Base-by-base conservation (phyloP, 2,113 vertebrate genomes). In the Phainopepla nitens region DNA sequence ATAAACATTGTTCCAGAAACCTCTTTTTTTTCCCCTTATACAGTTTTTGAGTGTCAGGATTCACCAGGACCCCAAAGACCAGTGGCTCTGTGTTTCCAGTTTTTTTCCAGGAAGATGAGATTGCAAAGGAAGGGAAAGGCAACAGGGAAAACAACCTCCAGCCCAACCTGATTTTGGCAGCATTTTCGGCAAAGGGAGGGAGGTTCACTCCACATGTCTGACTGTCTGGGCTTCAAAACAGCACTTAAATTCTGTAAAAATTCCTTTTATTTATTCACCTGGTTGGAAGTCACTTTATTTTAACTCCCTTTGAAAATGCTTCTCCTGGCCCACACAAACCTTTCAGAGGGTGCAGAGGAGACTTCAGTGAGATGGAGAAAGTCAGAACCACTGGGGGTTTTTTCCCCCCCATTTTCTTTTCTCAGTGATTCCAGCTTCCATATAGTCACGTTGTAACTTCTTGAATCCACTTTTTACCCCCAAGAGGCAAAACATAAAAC, bases 291-390 rank as follows among this genome's bases (percentile, higher is more conserved):
- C 57, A 29, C 36, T 78, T 77, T 29, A 58, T 39, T 82, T 64
- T 13, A 60, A 21, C 6, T 73, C 45, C 21, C 17, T 1, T 0
- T 23, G 25, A 44, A 80, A 86, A 83, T 2, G 21, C 53, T 72
- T 51, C 41, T 47, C 80, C 53, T 69, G 49, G 24, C 41, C 57
- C 3, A 3, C 33, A 35, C 10, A 93, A 51, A 81, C 36, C 58
- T 57, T 68, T 20, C 42, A 36, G 42, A 85, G 28, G 29, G 18
- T 76, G 29, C 2, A 4, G 41, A 93, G 75, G 24, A 39, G 21
- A 47, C 24, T 53, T 33, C 39, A 23, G 66, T 0, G 0, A 83
- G 41, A 9, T 10, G 33, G n/a, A 82, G 3, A 16, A 51, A 41
- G 68, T 39, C 72, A 69, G 35, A 64, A 77, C 64, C 27, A 47